Conservation (phyloP, 2,888 invertebrate species). For the Cephus rjabovi region DNA sequence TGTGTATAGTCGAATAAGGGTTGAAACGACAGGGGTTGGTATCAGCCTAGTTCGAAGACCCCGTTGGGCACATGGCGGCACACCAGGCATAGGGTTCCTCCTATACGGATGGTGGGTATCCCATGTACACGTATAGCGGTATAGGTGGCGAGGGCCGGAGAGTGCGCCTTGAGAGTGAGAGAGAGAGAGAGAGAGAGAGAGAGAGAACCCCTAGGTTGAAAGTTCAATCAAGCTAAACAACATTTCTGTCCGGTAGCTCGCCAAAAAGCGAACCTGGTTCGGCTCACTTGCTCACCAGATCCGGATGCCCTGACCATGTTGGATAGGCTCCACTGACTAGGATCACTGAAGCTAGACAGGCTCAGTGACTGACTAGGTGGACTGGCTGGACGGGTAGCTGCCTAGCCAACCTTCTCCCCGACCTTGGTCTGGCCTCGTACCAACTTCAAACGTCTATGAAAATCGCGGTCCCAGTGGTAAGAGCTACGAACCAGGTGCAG, state of each 20-base stretch:
- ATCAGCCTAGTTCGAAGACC: too few relatives aligned
- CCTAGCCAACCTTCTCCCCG: slow-evolving; percentile 51
- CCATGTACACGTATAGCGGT: too few relatives aligned
- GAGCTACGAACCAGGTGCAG: neutral
- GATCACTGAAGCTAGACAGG: slow-evolving; percentile 2
- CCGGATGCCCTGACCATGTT: slow-evolving; percentile 32
- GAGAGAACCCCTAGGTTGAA: slow-evolving; percentile 39
- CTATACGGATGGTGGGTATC: too few relatives aligned
- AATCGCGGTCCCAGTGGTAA: slow-evolving; percentile 35
- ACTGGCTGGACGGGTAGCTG: slow-evolving; percentile 18
- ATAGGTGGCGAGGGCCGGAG: slow-evolving; percentile 23
- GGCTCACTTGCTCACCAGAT: slow-evolving; percentile 30
- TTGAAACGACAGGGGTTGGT: too few relatives aligned
- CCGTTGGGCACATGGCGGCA: too few relatives aligned
- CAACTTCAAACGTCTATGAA: slow-evolving; percentile 61
- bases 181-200: slow-evolving; percentile 5
- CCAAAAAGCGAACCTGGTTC: slow-evolving; percentile 47
- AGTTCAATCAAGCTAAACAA: slow-evolving; percentile 62
- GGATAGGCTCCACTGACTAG: slow-evolving; percentile 31
- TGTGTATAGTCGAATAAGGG: too few relatives aligned
- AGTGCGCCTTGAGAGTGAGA: slow-evolving; percentile 43
- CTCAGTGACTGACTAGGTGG: neutral
- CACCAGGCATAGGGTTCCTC: too few relatives aligned
- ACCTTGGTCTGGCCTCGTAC: slow-evolving; percentile 55
- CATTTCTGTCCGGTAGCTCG: slow-evolving; percentile 57